Percentiles rank a stretch among this genome's conserved stretches.
Evolutionary conservation across 2,113 vertebrate genomes (phyloP).

Genomic region (Scatophagus argus): DNA sequence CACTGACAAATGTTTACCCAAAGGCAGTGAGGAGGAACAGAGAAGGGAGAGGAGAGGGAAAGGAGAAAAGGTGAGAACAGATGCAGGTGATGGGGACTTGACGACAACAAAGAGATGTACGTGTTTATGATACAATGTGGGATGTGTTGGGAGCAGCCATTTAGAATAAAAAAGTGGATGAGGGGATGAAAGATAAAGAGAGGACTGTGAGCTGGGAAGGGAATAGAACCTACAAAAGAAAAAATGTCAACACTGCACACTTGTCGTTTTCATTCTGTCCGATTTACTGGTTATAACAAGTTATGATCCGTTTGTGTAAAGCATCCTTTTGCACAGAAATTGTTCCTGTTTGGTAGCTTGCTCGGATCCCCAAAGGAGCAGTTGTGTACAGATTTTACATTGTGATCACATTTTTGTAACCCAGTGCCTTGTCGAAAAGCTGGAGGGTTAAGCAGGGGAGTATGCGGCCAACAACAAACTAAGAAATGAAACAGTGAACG

Average conservation of each 20-base stretch:
- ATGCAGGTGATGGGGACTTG: not conserved
- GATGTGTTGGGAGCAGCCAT: not conserved
- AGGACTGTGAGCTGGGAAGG: not conserved
- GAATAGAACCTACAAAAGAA: not conserved
- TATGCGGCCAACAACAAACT: not conserved
- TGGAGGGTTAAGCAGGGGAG: not conserved
- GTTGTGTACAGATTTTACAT: slow-evolving; percentile 1
- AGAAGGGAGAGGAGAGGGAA: slow-evolving; percentile 7
- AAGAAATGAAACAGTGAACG: not conserved
- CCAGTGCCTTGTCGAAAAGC: not conserved
- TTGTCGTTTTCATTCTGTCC: not conserved
- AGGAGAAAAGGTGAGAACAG: slow-evolving; percentile 8
- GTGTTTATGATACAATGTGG: not conserved
- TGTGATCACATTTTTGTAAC: not conserved
- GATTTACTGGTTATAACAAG: slow-evolving; percentile 8
- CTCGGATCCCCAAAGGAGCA: not conserved
- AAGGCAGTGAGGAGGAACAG: slow-evolving; percentile 56
- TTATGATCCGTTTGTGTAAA: slow-evolving; percentile 5
- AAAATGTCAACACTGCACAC: not conserved
- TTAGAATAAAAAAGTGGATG: not conserved
- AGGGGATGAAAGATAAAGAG: not conserved
- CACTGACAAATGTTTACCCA: slow-evolving; percentile 72
- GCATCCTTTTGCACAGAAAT: not conserved
- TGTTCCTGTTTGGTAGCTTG: not conserved
- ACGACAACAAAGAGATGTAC: not conserved